Conservation (phyloP, 2,797 vertebrate species). For the Xiphophorus birchmanni region DNA sequence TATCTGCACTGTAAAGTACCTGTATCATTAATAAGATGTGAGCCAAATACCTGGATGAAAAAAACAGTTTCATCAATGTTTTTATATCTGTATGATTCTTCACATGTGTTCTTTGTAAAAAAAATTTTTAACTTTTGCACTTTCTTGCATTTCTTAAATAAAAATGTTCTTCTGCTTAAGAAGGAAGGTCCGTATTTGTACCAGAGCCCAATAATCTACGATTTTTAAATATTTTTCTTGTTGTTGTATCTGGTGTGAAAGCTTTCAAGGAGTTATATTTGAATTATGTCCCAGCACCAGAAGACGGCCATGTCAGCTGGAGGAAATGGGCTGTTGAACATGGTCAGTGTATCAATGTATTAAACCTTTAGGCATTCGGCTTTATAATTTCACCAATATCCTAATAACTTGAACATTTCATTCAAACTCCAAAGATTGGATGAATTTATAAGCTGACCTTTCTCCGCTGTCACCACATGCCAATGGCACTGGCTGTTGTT, state of each 20-base stretch:
- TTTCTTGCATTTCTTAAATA: neutral
- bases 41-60: neutral
- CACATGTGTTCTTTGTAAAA: neutral
- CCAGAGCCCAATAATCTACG: neutral
- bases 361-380: neutral
- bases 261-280: neutral
- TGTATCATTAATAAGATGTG: neutral
- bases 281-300: neutral
- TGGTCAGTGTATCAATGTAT: neutral
- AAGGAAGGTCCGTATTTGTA: neutral
- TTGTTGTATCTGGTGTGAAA: neutral
- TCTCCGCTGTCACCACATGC: neutral
- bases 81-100: neutral
- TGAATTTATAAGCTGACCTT: neutral
- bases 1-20: neutral
- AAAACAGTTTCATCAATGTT: neutral
- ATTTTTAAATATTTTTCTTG: neutral
- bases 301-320: neutral
- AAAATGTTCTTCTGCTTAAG: neutral
- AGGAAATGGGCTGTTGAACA: neutral
- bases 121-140: no score
- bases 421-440: neutral
- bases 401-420: neutral
- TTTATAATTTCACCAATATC: neutral
- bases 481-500: neutral